Evolutionary conservation across 1,140 invertebrate species (phyloP).

Genomic region (Zaprionus africanus): DNA sequence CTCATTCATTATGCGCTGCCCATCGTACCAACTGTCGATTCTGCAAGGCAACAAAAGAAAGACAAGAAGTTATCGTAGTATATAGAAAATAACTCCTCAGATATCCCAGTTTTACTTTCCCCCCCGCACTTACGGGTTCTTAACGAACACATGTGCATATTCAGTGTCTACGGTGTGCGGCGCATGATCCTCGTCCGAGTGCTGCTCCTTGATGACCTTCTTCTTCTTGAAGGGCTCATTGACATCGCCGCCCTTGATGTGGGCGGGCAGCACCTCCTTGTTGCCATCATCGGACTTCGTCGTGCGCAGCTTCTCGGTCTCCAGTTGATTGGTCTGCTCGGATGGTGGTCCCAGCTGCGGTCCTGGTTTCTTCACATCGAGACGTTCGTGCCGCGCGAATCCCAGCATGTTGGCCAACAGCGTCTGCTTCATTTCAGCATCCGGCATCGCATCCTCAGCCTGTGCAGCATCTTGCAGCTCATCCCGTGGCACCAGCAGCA

Average conservation of each 20-base stretch:
- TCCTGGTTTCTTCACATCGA: constrained; percentile 98
- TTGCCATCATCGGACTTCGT: constrained; percentile 44
- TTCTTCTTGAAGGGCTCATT: constrained; percentile 78
- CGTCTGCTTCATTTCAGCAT: constrained; percentile 77
- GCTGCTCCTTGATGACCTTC: constrained; percentile 74
- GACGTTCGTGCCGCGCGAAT: constrained; percentile 93
- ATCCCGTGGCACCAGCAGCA: constrained; percentile 85
- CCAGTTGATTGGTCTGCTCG: constrained; percentile 61
- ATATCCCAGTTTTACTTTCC: neutral
- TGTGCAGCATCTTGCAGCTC: constrained; percentile 54
- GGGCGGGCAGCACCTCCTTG: constrained; percentile 78
- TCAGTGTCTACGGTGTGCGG: constrained; percentile 84
- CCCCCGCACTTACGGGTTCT: constrained; percentile 74
- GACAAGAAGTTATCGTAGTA: rapidly evolving
- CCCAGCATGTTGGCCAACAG: constrained; percentile 85
- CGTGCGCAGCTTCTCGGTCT: constrained; percentile 54
- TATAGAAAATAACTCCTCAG: neutral
- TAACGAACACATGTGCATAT: constrained; percentile 84
- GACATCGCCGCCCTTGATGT: constrained; percentile 73
- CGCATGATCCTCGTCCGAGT: constrained; percentile 83
- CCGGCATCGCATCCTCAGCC: constrained; percentile 62
- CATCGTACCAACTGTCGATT: constrained; percentile 83
- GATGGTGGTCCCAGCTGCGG: constrained; percentile 88
- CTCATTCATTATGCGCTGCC: constrained; percentile 82
- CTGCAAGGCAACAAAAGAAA: constrained; percentile 35